phyloP scores from a whole-genome alignment of 2,888 invertebrate species.

The Dinocampus coccinellae region DNA sequence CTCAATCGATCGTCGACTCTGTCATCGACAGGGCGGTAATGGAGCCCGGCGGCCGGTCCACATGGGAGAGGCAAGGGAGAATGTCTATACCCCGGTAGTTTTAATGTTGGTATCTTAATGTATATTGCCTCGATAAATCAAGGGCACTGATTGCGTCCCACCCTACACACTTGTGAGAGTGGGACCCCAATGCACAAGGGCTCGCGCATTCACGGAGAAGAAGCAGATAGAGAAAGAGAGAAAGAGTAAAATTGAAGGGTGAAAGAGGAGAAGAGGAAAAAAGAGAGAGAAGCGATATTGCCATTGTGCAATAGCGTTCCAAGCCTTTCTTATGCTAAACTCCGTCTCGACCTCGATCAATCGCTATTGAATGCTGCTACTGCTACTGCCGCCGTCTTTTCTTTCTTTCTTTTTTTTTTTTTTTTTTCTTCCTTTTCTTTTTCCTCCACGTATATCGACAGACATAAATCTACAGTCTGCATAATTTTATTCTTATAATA shows the following conservation, averaged over 20 bases:
- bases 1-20: constrained; percentile 48
- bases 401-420: neutral
- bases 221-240: constrained; percentile 25
- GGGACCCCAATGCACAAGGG: constrained; percentile 34
- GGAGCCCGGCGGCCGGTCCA: constrained; percentile 46
- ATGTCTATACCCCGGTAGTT: constrained; percentile 65
- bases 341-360: constrained; percentile 43
- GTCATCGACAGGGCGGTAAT: constrained; percentile 55
- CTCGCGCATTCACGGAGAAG: constrained; percentile 33
- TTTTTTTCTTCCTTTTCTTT: no score
- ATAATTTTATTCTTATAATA: constrained; percentile 33
- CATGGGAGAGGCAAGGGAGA: constrained; percentile 40
- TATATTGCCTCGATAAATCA: constrained; percentile 70
- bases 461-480: constrained; percentile 27
- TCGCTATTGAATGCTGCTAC: constrained; percentile 42
- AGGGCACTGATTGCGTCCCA: constrained; percentile 68
- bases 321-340: constrained; percentile 66
- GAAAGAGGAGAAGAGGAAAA: constrained; percentile 18
- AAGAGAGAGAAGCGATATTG: constrained; percentile 34
- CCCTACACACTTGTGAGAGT: constrained; percentile 45
- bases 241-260: constrained; percentile 30
- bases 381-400: neutral
- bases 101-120: constrained; percentile 70
- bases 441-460: constrained; percentile 12
- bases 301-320: constrained; percentile 55